Base-by-base conservation (phyloP, 2,888 invertebrate species). In the Automeris io region DNA sequence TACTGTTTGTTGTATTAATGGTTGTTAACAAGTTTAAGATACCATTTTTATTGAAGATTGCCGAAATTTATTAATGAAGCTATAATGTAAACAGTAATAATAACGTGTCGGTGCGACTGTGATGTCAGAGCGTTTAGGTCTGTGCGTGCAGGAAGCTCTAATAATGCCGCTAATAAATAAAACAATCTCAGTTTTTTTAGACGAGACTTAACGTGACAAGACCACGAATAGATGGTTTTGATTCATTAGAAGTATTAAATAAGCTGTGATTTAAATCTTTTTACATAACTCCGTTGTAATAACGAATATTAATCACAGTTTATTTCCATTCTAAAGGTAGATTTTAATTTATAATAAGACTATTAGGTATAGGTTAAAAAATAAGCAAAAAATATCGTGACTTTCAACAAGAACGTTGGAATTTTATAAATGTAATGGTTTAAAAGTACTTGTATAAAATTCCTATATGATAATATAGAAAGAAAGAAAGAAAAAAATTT, bases 81-180 rank as follows among this genome's bases (percentile, higher is more conserved):
- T 29, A 8, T 29, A 29, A 29, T 33, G 12, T 33, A 24, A 18
- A 32, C 22, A 12, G 23, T 25, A 37, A 26, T 26, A 33, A 13
- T 8, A 24, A 33, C 26, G 24, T 33, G 26, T 22, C 23, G 33
- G 22, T 29, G 16, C 23, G 21, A 29, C 11, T 21, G 21, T 54
- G 54, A 57, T 57, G 46, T 57, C 51, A 58, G 45, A 54, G 48
- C 35, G 39, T 52, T 48, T 50, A 52, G 51, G 53, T 55, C 43
- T 51, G 46, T 41, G 43, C 35, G 40, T 49, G 46, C 35, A 54
- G 66, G 68, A 67, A 64, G 57, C 53, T 50, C 41, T 57, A 52
- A 54, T 47, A 54, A 52, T 46, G 54, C 41, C 45, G 49, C 46
- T 48, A 50, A 53, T 55, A 54, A 52, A 59, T 52, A 60, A 52